Evolutionary conservation across 2,113 vertebrate genomes (phyloP).

Genomic region (Hyaena hyaena): DNA sequence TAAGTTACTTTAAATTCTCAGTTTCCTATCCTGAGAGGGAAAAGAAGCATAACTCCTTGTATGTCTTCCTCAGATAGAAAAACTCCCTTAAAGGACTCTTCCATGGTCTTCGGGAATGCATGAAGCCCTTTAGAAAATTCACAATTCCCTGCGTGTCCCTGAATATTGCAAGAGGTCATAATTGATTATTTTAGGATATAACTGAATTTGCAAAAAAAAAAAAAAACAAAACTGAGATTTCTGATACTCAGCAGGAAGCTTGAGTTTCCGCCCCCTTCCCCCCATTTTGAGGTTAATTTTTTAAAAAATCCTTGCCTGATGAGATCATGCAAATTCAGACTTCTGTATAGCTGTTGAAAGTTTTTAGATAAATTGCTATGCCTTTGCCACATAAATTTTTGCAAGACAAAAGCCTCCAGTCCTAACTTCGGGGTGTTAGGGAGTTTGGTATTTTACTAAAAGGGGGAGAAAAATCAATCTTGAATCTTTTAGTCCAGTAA

Average conservation of each 20-base stretch:
- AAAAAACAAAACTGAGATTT: conserved; percentile 40
- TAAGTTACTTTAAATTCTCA: not conserved
- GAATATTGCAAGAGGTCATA: conserved; percentile 72
- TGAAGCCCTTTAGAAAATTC: conserved; percentile 64
- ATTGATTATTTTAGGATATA: conserved; percentile 80
- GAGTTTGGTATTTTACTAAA: conserved; percentile 74
- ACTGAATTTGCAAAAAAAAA: conserved; percentile 59
- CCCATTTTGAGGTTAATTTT: conserved; percentile 66
- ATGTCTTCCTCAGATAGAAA: not conserved
- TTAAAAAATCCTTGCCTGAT: conserved; percentile 78
- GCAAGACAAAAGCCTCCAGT: conserved; percentile 58
- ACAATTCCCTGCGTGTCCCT: conserved; percentile 22
- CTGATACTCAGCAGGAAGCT: conserved; percentile 67
- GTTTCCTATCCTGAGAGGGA: not conserved
- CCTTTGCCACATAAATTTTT: conserved; percentile 71
- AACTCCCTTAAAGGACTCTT: not conserved
- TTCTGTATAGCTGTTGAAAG: conserved; percentile 51
- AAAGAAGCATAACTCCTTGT: too few relatives aligned
- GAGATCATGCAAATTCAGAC: conserved; percentile 81
- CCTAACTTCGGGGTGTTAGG: conserved; percentile 49
- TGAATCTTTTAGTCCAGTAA: conserved; percentile 74
- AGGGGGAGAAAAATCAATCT: conserved; percentile 66
- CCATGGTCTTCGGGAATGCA: not conserved
- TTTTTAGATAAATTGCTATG: conserved; percentile 64
- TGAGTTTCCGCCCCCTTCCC: not conserved